Evolutionary conservation across 2,113 vertebrate genomes (phyloP).

Genomic region (Oreotrochilus melanogaster): DNA sequence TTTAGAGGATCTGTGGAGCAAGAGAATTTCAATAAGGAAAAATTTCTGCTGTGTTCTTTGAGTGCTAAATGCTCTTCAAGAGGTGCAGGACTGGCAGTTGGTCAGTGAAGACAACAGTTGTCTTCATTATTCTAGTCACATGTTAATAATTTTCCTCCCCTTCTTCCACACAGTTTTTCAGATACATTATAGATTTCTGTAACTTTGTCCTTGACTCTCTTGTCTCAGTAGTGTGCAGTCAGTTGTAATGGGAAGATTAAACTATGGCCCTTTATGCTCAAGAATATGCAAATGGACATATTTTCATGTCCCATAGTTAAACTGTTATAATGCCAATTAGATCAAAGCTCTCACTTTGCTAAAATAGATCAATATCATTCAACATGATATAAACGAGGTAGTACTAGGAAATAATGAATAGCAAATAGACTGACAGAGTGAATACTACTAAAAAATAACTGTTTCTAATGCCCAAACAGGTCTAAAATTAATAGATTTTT

Average conservation of each 20-base stretch:
- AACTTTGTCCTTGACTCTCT: neutral
- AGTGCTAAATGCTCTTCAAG: neutral
- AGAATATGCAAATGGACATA: neutral
- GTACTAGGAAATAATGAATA: neutral
- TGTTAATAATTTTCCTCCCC: neutral
- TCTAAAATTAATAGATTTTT: neutral
- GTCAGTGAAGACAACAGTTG: neutral
- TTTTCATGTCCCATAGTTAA: neutral
- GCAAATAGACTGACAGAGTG: neutral
- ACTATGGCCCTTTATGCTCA: neutral
- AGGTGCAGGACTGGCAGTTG: neutral
- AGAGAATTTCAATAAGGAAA: neutral
- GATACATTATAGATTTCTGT: neutral
- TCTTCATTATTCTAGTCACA: neutral
- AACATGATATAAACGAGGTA: neutral
- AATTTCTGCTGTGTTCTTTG: accelerated
- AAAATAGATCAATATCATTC: neutral
- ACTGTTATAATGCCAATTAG: neutral
- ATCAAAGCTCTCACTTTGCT: neutral
- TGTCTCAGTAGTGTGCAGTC: neutral
- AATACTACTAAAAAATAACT: neutral
- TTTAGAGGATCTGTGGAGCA: neutral
- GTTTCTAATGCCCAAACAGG: neutral
- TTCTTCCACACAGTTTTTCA: neutral
- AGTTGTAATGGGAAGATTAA: neutral